Conservation (phyloP, 1,140 invertebrate species). For the Neelides sp. region DNA sequence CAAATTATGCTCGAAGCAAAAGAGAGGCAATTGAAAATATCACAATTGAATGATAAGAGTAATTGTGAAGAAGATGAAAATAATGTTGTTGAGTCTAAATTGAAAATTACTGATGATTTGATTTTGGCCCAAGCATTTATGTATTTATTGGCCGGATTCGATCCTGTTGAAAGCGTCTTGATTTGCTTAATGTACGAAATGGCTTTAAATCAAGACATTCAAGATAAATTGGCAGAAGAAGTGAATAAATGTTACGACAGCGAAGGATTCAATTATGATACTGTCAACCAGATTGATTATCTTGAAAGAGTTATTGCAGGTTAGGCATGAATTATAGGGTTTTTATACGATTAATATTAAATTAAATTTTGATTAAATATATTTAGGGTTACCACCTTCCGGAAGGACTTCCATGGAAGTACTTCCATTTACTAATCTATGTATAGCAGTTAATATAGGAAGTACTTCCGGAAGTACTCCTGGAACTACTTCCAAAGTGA, state of each 20-base stretch:
- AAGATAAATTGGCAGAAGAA: constrained; percentile 35
- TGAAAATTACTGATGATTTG: constrained; percentile 12
- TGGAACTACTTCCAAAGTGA: too few species aligned
- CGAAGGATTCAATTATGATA: constrained; percentile 12
- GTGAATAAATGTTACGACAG: constrained; percentile 17
- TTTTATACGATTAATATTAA: too few species aligned
- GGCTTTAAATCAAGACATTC: constrained; percentile 35
- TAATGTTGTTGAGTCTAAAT: constrained; percentile 4
- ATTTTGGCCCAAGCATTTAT: constrained; percentile 33
- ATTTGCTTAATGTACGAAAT: constrained; percentile 34
- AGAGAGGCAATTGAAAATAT: constrained; percentile 21
- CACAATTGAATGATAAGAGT: too few species aligned
- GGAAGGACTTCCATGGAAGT: too few species aligned
- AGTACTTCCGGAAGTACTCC: too few species aligned
- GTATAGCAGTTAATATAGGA: too few species aligned
- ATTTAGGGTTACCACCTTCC: too few species aligned
- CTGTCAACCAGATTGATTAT: constrained; percentile 7
- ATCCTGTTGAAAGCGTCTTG: constrained; percentile 35
- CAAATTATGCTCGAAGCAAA: constrained; percentile 37
- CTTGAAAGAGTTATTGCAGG: constrained; percentile 31
- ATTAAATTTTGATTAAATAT: too few species aligned
- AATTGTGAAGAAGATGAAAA: constrained; percentile 32
- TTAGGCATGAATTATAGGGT: too few species aligned
- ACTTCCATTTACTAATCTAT: too few species aligned
- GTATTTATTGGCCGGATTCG: constrained; percentile 39